Evolutionary conservation across 2,113 vertebrate species (phyloP).

Genomic region (Sorex araneus): DNA sequence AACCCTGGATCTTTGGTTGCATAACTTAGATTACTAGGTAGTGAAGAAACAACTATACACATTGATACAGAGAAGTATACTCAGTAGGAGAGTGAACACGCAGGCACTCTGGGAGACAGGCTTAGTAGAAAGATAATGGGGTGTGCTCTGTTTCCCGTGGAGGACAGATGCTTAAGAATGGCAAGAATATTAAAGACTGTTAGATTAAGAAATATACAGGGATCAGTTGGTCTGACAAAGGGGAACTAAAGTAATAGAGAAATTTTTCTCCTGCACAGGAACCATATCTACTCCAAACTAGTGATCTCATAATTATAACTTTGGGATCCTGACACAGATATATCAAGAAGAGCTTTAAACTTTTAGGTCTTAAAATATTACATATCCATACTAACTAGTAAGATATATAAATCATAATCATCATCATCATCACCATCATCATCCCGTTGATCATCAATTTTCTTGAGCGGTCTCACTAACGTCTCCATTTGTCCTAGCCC

Average conservation of each 20-base stretch:
- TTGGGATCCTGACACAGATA: neutral
- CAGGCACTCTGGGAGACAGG: neutral
- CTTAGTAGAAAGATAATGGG: neutral
- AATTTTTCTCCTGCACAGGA: neutral
- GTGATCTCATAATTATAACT: neutral
- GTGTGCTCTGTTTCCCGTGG: neutral
- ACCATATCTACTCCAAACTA: neutral
- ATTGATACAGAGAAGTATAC: neutral
- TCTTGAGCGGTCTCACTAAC: no score
- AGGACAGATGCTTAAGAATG: neutral
- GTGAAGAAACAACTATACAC: neutral
- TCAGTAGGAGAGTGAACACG: neutral
- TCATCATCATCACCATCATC: no score
- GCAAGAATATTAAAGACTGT: neutral
- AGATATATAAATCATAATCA: no score
- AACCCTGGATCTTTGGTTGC: neutral
- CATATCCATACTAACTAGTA: neutral
- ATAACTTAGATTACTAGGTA: neutral
- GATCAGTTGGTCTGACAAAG: neutral
- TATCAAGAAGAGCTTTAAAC: neutral
- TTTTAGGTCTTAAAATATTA: neutral
- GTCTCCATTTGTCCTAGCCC: no score
- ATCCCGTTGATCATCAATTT: no score
- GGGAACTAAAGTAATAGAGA: neutral
- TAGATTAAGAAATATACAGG: neutral